Conservation (phyloP, 2,113 vertebrate species). For the Motacilla tschutschensis region DNA sequence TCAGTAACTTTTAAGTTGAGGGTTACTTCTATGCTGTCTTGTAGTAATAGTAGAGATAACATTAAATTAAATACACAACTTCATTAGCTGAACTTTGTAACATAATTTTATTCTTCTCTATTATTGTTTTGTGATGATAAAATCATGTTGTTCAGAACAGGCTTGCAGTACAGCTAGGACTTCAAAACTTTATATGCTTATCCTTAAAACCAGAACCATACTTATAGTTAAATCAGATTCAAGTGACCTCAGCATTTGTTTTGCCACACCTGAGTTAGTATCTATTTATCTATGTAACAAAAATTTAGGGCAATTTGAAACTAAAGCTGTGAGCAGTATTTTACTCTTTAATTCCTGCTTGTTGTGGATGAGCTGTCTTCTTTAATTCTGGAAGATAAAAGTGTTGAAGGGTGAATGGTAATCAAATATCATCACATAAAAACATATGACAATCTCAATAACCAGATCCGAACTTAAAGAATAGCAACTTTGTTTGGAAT, state of each 20-base stretch:
- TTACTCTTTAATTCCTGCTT: not conserved
- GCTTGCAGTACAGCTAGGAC: not conserved
- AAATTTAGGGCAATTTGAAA: not conserved
- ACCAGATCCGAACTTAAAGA: not conserved
- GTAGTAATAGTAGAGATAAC: not conserved
- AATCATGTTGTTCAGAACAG: not conserved
- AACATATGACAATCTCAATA: not conserved
- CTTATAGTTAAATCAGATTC: not conserved
- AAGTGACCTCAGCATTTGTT: not conserved
- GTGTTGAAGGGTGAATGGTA: not conserved
- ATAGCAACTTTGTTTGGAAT: not conserved
- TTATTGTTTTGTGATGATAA: not conserved
- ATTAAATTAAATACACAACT: not conserved
- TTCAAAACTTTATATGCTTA: not conserved
- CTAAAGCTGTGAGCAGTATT: not conserved
- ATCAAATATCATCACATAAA: not conserved
- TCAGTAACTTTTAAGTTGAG: not conserved
- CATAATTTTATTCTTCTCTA: not conserved
- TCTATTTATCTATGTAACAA: not conserved
- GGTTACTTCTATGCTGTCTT: not conserved
- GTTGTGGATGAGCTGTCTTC: slow-evolving; percentile 2
- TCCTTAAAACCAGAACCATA: not conserved
- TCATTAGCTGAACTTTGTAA: not conserved
- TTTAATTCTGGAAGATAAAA: slow-evolving; percentile 14
- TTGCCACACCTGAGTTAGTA: not conserved